phyloP scores from a whole-genome alignment of 2,888 invertebrate species.

The Macrosoma leucophasiata region DNA sequence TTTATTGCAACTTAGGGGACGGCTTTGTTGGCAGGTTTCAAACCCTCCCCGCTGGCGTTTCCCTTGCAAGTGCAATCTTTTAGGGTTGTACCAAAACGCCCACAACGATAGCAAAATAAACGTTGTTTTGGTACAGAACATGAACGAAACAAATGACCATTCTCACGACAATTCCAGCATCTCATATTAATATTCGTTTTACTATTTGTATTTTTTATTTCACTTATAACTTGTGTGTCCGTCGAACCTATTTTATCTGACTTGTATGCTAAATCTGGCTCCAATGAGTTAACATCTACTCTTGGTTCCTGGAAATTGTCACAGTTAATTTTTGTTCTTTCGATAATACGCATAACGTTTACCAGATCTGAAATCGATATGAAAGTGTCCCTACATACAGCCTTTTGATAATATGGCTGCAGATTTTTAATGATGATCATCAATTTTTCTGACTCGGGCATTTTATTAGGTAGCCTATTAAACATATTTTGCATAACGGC shows the following conservation, averaged over 20 bases:
- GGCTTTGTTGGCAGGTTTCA: slow-evolving; percentile 11
- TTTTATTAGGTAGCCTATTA: slow-evolving; percentile 13
- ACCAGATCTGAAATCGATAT: slow-evolving; percentile 8
- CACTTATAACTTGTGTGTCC: neutral
- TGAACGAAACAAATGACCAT: slow-evolving; percentile 14
- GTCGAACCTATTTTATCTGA: neutral
- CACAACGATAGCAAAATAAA: slow-evolving; percentile 22
- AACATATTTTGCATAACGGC: slow-evolving; percentile 20
- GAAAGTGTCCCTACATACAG: slow-evolving; percentile 15
- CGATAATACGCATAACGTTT: slow-evolving; percentile 9
- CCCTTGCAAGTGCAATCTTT: slow-evolving; percentile 20
- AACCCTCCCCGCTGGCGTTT: slow-evolving; percentile 13
- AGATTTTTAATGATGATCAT: slow-evolving; percentile 8
- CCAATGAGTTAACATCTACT: neutral
- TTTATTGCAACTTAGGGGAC: slow-evolving; percentile 5
- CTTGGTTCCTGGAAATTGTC: slow-evolving; percentile 9
- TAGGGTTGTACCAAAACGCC: slow-evolving; percentile 13
- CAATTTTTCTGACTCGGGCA: slow-evolving; percentile 10
- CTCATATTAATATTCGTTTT: neutral
- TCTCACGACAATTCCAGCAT: slow-evolving; percentile 22
- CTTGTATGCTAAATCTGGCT: slow-evolving; percentile 8
- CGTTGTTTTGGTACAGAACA: slow-evolving; percentile 16
- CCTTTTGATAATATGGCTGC: slow-evolving; percentile 16
- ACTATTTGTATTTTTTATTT: neutral
- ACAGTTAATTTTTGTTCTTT: slow-evolving; percentile 13